These are phyloP conservation scores for Pristionchus exspectatus DNA, from an alignment of 2,888 invertebrate genomes.

Conservation along the genomic window DNA sequence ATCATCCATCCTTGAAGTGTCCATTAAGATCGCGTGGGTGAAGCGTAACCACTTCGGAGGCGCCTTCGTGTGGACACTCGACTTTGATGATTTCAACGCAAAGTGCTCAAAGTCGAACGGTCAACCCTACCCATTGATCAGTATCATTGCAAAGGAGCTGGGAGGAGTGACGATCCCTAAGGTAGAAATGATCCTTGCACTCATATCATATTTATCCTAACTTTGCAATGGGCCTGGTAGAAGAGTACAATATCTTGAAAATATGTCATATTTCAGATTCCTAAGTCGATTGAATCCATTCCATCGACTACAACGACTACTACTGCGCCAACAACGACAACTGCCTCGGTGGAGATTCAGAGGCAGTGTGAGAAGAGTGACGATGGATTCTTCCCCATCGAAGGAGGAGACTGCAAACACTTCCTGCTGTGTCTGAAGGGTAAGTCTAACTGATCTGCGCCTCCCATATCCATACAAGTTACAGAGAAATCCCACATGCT, in stretches of 20 bases:
- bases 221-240: not conserved
- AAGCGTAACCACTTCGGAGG: constrained; percentile 76
- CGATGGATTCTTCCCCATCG: constrained; percentile 55
- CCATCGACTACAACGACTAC: constrained; percentile 58
- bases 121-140: constrained; percentile 76
- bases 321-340: constrained; percentile 55
- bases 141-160: constrained; percentile 74
- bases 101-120: constrained; percentile 72
- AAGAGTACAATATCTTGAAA: not conserved
- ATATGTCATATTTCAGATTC: not conserved
- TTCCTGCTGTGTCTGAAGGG: constrained; percentile 56
- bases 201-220: too few relatives aligned
- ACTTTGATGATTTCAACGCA: constrained; percentile 78
- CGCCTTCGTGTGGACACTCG: constrained; percentile 79
- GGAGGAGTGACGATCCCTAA: constrained; percentile 70
- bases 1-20: not conserved
- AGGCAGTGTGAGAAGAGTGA: constrained; percentile 53
- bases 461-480: not conserved
- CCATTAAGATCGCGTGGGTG: constrained; percentile 70
- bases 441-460: not conserved
- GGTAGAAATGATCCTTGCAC: constrained; percentile 16
- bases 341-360: not conserved
- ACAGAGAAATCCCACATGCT: constrained; percentile 64
- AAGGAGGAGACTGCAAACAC: constrained; percentile 54
- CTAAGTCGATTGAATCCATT: constrained; percentile 43